Evolutionary conservation across 2,113 vertebrate species (phyloP).

Genomic region (Oriolus oriolus): DNA sequence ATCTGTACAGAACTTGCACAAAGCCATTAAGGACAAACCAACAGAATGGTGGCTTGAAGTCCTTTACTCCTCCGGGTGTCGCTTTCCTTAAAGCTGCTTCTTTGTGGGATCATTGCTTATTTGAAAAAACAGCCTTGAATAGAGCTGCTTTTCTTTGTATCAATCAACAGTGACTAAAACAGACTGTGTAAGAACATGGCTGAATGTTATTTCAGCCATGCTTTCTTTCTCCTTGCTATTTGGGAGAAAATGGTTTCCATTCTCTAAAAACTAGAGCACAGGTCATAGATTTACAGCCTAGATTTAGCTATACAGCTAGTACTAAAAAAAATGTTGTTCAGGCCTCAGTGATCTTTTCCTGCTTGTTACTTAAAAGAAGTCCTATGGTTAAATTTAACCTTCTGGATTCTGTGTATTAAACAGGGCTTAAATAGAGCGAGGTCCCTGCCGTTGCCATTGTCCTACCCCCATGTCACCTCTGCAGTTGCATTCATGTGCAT

Average conservation of each 20-base stretch:
- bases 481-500: neutral
- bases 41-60: neutral
- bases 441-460: neutral
- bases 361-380: neutral
- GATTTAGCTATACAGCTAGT: neutral
- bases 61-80: neutral
- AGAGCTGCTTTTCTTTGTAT: neutral
- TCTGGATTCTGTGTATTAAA: neutral
- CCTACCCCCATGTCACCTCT: neutral
- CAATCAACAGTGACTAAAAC: neutral
- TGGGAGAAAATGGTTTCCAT: neutral
- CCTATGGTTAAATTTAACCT: neutral
- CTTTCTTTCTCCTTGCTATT: neutral
- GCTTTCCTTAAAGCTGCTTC: neutral
- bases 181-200: neutral
- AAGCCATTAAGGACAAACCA: neutral
- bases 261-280: neutral
- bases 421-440: neutral
- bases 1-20: neutral
- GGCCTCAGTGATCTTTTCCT: neutral
- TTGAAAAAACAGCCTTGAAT: neutral
- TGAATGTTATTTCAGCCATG: neutral
- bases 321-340: neutral
- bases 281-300: neutral
- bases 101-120: neutral